These are phyloP conservation scores for Tinea pellionella DNA, from an alignment of 2,888 invertebrate species.

Conservation along the genomic window DNA sequence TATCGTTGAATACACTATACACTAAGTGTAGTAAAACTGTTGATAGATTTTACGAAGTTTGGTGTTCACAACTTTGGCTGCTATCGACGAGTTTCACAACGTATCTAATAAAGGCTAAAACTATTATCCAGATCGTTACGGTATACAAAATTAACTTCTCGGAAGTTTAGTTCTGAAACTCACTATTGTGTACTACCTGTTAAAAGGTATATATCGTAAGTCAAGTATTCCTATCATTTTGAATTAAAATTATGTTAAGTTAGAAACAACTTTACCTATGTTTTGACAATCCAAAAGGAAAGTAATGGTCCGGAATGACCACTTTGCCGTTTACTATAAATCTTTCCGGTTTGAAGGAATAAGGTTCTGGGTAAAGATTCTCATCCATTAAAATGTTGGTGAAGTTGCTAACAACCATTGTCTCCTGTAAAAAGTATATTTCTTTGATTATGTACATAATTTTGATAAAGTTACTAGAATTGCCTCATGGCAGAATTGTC, in stretches of 20 bases:
- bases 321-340: slow-evolving; percentile 74
- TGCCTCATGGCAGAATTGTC: background rate
- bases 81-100: too few relatives aligned
- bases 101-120: too few relatives aligned
- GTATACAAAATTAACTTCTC: too few relatives aligned
- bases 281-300: slow-evolving; percentile 83
- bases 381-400: slow-evolving; percentile 78
- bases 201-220: too few relatives aligned
- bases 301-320: slow-evolving; percentile 74
- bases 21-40: too few relatives aligned
- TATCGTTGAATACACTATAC: too few relatives aligned
- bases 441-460: background rate
- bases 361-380: slow-evolving; percentile 75
- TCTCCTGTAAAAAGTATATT: slow-evolving; percentile 66
- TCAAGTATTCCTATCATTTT: too few relatives aligned
- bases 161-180: too few relatives aligned
- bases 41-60: background rate
- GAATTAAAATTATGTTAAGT: too few relatives aligned
- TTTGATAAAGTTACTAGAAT: background rate
- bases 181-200: too few relatives aligned
- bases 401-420: slow-evolving; percentile 83
- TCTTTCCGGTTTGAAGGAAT: slow-evolving; percentile 80
- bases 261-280: slow-evolving; percentile 36
- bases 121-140: too few relatives aligned
- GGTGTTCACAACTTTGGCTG: background rate